A percentile compares a stretch with the other conserved stretches of the same genome.
These are phyloP conservation scores for Plebejus anna DNA, from an alignment of 2,888 invertebrate genomes.

Conservation along the genomic window DNA sequence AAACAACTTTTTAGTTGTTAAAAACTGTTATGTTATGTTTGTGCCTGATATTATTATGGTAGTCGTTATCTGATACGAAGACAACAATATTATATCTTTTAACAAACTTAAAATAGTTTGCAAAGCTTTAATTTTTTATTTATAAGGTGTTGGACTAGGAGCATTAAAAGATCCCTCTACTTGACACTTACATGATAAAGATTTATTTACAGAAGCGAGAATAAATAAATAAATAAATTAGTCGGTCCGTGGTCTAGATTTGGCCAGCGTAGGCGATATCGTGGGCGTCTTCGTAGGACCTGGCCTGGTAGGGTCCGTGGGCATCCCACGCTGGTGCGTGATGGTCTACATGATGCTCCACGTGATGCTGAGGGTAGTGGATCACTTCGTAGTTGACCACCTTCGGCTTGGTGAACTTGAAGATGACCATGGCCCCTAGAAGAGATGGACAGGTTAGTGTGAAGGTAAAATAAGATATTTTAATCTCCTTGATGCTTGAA, in stretches of 20 bases:
- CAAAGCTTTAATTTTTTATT: not conserved
- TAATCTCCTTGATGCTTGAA: not conserved
- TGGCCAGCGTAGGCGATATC: slow-evolving; percentile 81
- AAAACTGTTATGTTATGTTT: no score
- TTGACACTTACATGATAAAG: slow-evolving; percentile 66
- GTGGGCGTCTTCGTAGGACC: slow-evolving; percentile 79
- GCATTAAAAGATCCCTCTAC: slow-evolving; percentile 47
- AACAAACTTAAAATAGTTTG: no score
- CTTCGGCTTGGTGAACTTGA: slow-evolving; percentile 93
- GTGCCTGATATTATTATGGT: no score
- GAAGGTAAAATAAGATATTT: not conserved
- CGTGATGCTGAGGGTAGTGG: slow-evolving; percentile 87
- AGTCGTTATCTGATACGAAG: no score
- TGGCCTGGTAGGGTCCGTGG: slow-evolving; percentile 82
- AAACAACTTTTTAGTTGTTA: no score
- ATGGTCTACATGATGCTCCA: slow-evolving; percentile 84
- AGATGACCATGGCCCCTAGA: slow-evolving; percentile 87
- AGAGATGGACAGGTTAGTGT: slow-evolving; percentile 25
- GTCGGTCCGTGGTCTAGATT: slow-evolving; percentile 66
- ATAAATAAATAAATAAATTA: slow-evolving; percentile 73
- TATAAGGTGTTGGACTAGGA: not conserved
- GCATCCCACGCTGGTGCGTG: slow-evolving; percentile 74
- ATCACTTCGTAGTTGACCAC: slow-evolving; percentile 93
- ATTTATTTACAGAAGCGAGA: slow-evolving; percentile 73
- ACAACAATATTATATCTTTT: no score